Conservation (phyloP, 2,113 vertebrate genomes). For the Colistium nudipinnis region DNA sequence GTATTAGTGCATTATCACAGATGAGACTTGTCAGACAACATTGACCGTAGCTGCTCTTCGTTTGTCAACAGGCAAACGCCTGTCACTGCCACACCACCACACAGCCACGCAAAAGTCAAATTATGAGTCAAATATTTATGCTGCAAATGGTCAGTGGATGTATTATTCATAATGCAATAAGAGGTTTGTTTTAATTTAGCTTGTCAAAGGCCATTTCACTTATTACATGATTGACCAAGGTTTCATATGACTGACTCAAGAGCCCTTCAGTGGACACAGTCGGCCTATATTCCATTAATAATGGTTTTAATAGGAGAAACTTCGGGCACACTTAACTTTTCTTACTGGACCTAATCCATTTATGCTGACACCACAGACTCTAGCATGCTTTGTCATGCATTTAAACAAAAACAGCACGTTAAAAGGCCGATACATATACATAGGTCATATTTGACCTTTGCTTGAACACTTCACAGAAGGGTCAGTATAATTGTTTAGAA, state of each 20-base stretch:
- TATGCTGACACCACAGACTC: too few species aligned
- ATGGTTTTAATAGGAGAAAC: background rate
- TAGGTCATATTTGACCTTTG: too few species aligned
- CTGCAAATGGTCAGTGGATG: slow-evolving; percentile 1
- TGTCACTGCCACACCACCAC: background rate
- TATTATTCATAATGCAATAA: slow-evolving; percentile 7
- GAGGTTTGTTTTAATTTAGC: slow-evolving; percentile 20
- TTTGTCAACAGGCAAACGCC: slow-evolving; percentile 11
- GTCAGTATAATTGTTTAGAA: too few species aligned
- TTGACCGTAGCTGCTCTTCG: background rate
- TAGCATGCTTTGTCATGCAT: too few species aligned
- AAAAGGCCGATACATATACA: too few species aligned
- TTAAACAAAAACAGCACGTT: too few species aligned
- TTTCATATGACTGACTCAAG: background rate
- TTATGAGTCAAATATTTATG: slow-evolving; percentile 8
- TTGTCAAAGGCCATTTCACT: slow-evolving; percentile 16
- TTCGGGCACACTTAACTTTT: too few species aligned
- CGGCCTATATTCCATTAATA: background rate
- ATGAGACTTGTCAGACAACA: slow-evolving; percentile 16
- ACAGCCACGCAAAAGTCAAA: slow-evolving; percentile 7
- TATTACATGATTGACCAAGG: background rate
- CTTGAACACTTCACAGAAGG: too few species aligned
- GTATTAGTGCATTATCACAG: slow-evolving; percentile 23
- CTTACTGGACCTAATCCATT: too few species aligned
- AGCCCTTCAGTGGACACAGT: too few species aligned